Percentiles rank a stretch among this genome's conserved stretches.
These are phyloP conservation scores for Lathamus discolor DNA, from an alignment of 2,113 vertebrate genomes.

Conservation along the genomic window DNA sequence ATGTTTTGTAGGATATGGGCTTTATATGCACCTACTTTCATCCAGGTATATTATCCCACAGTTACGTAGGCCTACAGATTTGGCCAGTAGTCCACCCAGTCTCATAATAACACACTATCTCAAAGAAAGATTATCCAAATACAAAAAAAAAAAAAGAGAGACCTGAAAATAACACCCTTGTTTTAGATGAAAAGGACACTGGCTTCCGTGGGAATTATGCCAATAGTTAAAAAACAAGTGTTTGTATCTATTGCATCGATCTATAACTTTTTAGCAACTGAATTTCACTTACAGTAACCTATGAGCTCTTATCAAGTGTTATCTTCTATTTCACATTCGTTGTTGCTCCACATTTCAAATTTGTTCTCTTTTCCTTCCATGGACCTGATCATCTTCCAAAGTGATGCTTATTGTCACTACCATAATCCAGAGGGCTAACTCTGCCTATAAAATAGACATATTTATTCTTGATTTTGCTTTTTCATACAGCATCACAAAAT, in stretches of 20 bases:
- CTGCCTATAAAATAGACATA: background rate
- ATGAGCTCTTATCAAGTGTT: background rate
- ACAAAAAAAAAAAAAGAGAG: background rate
- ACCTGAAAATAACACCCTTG: background rate
- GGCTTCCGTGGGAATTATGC: background rate
- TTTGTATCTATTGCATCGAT: background rate
- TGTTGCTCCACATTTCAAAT: background rate
- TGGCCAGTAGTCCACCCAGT: background rate
- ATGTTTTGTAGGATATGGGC: background rate
- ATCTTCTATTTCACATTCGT: background rate
- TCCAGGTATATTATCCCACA: background rate
- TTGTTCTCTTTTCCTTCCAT: background rate
- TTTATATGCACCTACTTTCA: background rate
- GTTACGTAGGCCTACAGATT: background rate
- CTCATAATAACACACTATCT: background rate
- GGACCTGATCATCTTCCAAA: background rate
- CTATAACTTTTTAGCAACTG: background rate
- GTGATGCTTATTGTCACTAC: background rate
- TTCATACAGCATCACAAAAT: background rate
- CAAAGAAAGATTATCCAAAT: background rate
- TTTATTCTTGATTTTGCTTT: background rate
- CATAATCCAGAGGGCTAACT: background rate
- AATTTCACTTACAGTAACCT: background rate
- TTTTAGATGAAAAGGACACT: background rate
- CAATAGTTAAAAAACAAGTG: background rate